Conservation (phyloP, 2,888 invertebrate species). For the Sphecodes monilicornis region DNA sequence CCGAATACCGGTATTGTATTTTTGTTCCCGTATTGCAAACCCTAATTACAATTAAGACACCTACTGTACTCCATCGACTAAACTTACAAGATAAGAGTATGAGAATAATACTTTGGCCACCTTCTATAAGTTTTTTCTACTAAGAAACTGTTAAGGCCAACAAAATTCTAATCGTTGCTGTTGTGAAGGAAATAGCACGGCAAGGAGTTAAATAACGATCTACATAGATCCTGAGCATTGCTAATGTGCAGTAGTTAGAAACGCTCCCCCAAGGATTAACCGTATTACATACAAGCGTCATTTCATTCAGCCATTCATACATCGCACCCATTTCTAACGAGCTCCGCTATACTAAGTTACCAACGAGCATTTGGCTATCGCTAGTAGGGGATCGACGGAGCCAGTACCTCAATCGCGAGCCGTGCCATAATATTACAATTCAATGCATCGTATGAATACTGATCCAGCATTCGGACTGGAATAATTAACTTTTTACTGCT, state of each 20-base stretch:
- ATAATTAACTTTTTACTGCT: background rate
- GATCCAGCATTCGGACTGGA: background rate
- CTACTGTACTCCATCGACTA: no score
- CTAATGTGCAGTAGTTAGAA: background rate
- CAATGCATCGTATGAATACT: constrained; percentile 1
- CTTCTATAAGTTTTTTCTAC: background rate
- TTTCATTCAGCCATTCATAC: background rate
- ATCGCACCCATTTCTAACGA: background rate
- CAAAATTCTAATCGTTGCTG: background rate
- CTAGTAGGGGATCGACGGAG: background rate
- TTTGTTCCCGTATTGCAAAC: no score
- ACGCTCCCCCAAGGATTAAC: background rate
- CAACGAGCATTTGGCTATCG: background rate
- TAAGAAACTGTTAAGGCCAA: background rate
- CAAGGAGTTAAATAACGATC: background rate
- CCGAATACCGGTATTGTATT: no score
- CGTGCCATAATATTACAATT: background rate
- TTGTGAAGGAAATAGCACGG: background rate
- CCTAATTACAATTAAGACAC: no score
- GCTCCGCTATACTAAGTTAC: background rate
- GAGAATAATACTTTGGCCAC: background rate
- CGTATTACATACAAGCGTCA: background rate
- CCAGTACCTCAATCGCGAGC: background rate
- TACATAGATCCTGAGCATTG: background rate
- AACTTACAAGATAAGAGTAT: background rate